Conservation (phyloP, 1,140 invertebrate genomes). For the Bombus fervidus region DNA sequence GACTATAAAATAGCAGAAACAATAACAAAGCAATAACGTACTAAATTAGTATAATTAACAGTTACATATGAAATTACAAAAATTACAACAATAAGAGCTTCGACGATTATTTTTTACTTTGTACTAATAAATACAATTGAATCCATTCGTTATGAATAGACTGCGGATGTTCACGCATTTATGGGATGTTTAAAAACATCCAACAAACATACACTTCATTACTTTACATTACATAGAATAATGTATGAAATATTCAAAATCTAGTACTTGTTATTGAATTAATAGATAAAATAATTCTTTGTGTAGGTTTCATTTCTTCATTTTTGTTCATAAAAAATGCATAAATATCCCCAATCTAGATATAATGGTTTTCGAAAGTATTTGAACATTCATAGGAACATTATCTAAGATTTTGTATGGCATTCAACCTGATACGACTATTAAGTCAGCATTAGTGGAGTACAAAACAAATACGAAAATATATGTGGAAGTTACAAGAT, state of each 20-base stretch:
- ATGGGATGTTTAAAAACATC: not conserved
- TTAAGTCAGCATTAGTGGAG: no score
- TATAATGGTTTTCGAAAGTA: no score
- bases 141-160: not conserved
- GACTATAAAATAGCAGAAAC: not conserved
- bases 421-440: no score
- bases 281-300: no score
- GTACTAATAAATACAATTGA: not conserved
- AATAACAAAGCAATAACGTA: not conserved
- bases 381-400: no score
- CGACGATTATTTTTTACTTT: not conserved
- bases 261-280: not conserved
- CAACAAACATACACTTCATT: not conserved
- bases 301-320: no score
- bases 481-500: no score
- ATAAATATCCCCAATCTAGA: no score
- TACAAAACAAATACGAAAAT: no score
- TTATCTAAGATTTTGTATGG: no score
- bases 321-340: no score
- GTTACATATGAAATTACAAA: not conserved
- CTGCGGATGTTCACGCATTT: not conserved
- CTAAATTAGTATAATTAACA: not conserved
- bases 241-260: not conserved
- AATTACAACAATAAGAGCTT: not conserved
- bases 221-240: not conserved